These are phyloP conservation scores for Rafetus swinhoei DNA, from an alignment of 2,113 vertebrate species.

Conservation along the genomic window DNA sequence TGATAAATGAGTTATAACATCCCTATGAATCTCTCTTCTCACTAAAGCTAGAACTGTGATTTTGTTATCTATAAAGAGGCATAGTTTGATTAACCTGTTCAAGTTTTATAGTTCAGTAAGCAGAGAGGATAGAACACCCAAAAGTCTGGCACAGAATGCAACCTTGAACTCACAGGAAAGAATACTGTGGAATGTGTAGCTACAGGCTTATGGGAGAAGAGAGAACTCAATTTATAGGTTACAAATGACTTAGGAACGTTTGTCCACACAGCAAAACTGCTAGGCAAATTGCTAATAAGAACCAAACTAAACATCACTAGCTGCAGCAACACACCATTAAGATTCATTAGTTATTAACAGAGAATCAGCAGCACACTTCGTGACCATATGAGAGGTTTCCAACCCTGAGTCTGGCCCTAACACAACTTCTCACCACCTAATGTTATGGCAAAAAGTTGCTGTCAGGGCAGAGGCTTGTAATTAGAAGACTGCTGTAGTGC, in stretches of 20 bases:
- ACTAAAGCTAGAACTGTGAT: neutral
- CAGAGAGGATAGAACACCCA: accelerated
- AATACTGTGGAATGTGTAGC: neutral
- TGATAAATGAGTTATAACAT: neutral
- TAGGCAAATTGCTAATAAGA: accelerated
- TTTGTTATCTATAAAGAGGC: neutral
- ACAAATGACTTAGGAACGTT: neutral
- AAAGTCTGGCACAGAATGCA: neutral
- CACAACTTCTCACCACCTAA: neutral
- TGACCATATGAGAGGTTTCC: conserved; percentile 16
- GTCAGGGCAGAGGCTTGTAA: conserved; percentile 46
- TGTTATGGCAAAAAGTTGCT: conserved; percentile 7
- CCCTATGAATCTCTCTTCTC: neutral
- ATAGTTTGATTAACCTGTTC: neutral
- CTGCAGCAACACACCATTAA: neutral
- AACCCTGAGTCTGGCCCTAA: neutral
- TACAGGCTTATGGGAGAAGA: accelerated
- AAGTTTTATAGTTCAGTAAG: neutral
- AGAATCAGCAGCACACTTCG: conserved; percentile 36
- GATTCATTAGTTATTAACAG: neutral
- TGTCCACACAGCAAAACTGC: neutral
- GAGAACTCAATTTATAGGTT: neutral
- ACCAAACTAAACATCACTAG: neutral
- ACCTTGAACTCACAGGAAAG: neutral
- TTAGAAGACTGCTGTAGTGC: conserved; percentile 35